These are phyloP conservation scores for Rutpela maculata DNA, from an alignment of 2,888 invertebrate species.

Conservation along the genomic window DNA sequence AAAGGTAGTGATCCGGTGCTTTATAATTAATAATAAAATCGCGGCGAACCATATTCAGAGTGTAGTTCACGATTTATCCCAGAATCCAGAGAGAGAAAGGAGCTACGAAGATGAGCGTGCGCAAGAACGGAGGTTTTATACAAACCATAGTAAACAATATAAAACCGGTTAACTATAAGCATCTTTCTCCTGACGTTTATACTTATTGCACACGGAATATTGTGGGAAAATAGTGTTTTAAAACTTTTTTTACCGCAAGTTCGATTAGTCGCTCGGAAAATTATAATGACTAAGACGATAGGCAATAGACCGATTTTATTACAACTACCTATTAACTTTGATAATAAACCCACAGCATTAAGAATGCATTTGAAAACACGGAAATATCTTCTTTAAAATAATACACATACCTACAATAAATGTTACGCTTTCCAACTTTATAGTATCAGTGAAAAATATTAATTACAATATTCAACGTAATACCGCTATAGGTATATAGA, in stretches of 20 bases:
- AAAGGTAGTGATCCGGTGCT: conserved; percentile 44
- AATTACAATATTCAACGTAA: conserved; percentile 42
- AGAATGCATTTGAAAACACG: conserved; percentile 63
- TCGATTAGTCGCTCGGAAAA: conserved; percentile 49
- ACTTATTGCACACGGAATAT: conserved; percentile 67
- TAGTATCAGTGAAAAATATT: conserved; percentile 64
- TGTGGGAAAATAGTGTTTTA: conserved; percentile 67
- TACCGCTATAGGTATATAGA: conserved; percentile 38
- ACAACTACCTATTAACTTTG: conserved; percentile 28
- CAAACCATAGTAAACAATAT: conserved; percentile 66
- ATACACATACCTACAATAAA: conserved; percentile 5
- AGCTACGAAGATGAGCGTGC: conserved; percentile 54
- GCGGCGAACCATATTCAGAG: conserved; percentile 49
- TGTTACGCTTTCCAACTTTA: conserved; percentile 71
- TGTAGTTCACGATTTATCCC: conserved; percentile 53
- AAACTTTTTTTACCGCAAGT: conserved; percentile 48
- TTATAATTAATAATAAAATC: conserved; percentile 60
- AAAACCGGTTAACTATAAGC: conserved; percentile 68
- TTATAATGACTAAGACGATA: conserved; percentile 46
- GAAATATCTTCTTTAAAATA: conserved; percentile 66
- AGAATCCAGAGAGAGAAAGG: conserved; percentile 54
- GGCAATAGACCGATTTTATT: conserved; percentile 46
- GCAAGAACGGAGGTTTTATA: conserved; percentile 56
- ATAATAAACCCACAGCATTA: conserved; percentile 37
- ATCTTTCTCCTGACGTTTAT: conserved; percentile 63